Conservation (phyloP, 2,888 invertebrate species). For the Trissolcus japonicus region DNA sequence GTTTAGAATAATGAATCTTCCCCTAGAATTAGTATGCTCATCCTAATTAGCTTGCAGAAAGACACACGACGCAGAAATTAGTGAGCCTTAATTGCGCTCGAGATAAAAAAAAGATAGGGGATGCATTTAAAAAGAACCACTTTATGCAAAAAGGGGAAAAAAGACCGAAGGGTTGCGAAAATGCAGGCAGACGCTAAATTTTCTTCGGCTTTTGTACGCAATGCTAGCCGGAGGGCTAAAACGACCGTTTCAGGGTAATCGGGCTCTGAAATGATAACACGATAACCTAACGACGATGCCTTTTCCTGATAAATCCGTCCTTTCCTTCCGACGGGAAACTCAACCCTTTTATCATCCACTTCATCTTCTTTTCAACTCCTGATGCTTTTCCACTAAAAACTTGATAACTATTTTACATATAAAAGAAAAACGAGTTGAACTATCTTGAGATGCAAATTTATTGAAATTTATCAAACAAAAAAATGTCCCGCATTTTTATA, state of each 20-base stretch:
- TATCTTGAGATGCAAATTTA: too few relatives aligned
- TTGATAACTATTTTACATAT: background rate
- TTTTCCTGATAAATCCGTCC: conserved; percentile 44
- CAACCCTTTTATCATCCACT: conserved; percentile 29
- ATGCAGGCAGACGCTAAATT: conserved; percentile 51
- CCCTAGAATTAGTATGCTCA: conserved; percentile 31
- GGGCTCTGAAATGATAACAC: conserved; percentile 51
- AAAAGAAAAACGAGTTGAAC: too few relatives aligned
- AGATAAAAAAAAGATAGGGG: conserved; percentile 47
- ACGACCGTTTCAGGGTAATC: conserved; percentile 36
- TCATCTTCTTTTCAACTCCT: conserved; percentile 15
- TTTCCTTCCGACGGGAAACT: conserved; percentile 24
- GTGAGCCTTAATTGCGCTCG: conserved; percentile 40
- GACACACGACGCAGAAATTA: conserved; percentile 41
- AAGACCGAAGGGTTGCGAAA: conserved; percentile 49
- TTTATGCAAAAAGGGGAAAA: conserved; percentile 46
- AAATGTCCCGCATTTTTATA: too few relatives aligned
- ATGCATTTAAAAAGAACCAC: conserved; percentile 50
- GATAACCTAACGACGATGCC: conserved; percentile 48
- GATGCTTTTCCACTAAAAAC: conserved; percentile 9
- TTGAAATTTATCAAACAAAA: too few relatives aligned
- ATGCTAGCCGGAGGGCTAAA: conserved; percentile 31
- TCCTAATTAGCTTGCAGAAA: conserved; percentile 37
- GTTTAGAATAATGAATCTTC: conserved; percentile 28
- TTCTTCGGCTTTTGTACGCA: conserved; percentile 46